Evolutionary conservation across 23 tunicate species (phyloP), one percentile per base, ranked within the genome.

Genomic region (Oikopleura vanhoeffeni): DNA sequence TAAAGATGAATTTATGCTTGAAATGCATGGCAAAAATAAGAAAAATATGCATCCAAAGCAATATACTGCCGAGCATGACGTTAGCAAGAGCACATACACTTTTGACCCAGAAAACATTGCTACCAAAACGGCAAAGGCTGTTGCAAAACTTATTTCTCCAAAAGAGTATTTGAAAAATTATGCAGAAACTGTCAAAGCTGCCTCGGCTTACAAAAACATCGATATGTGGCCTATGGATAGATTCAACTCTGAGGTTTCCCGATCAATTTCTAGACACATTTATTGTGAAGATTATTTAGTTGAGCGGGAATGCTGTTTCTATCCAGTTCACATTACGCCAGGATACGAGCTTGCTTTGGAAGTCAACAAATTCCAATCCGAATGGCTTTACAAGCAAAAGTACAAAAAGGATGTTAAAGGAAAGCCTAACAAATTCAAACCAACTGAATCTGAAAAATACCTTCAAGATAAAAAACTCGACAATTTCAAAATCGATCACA

Each of bases 271-370:
- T 18, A 83, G 89, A 91, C 90, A 85, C 67, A 90, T 88, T 83
- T 95, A 95, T 85, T 88, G 85, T 67, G 96, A 85, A 83, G 99
- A 95, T 28, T 95, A 95, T 76, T 67, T 89, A 87, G 85, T 85
- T n/a, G 91, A 90, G 34, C 83, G 91, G 84, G 83, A 87, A 38
- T 0, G 89, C 0, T 87, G 91, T 39, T 95, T 90, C 84, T 95
- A 85, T 84, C 99, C 99, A 0, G 92, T 89, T 0, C 92, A 95
- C 87, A 77, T 90, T 0, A 95, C 99, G 0, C 87, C 91, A 34
- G 99, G 92, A 32, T 95, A 95, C 41, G 92, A 89, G 57, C 85
- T 85, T 40, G 85, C 87, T 18, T 67, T 85, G 33, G 88, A 90
- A 40, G 84, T 91, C 0, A 84, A 84, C 76, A 86, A 90, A 71